Percentiles rank a stretch among this genome's conserved stretches.
phyloP scores from a whole-genome alignment of 2,113 vertebrate genomes.

The Anguilla rostrata region DNA sequence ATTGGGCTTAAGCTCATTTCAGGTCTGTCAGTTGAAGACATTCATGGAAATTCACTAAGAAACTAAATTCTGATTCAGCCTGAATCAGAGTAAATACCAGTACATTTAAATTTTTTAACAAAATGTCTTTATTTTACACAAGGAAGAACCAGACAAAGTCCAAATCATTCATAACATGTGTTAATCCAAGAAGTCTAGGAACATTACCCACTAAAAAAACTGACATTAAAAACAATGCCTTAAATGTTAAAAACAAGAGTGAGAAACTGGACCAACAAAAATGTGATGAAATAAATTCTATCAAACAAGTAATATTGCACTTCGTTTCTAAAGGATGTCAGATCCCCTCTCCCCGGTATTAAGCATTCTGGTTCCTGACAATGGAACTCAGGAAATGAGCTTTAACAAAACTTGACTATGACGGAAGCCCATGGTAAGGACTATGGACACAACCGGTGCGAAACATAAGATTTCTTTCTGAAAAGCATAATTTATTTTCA shows the following conservation, averaged over 20 bases:
- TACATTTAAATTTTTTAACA: constrained; percentile 31
- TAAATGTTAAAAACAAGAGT: constrained; percentile 42
- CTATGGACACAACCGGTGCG: constrained; percentile 75
- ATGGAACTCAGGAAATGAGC: constrained; percentile 76
- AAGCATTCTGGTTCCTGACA: constrained; percentile 76
- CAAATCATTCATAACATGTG: constrained; percentile 87
- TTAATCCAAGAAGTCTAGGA: constrained; percentile 87
- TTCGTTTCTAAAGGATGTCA: constrained; percentile 89
- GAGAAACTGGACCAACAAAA: constrained; percentile 77
- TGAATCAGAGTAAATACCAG: neutral
- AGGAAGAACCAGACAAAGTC: constrained; percentile 92
- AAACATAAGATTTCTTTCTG: constrained; percentile 47
- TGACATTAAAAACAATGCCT: constrained; percentile 38
- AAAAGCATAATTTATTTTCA: constrained; percentile 40
- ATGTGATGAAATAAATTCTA: constrained; percentile 84
- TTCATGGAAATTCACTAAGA: no score
- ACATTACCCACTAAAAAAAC: constrained; percentile 77
- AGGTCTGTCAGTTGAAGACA: no score
- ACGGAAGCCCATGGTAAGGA: constrained; percentile 60
- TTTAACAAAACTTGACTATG: constrained; percentile 81
- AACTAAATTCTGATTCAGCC: no score
- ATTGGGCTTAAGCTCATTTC: no score
- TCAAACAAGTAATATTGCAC: constrained; percentile 98
- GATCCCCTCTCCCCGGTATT: constrained; percentile 70
- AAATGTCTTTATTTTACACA: constrained; percentile 83